Percentiles rank a stretch among this genome's conserved stretches.
These are phyloP conservation scores for Aphelocoma californica DNA, from an alignment of 2,797 vertebrate genomes.

Conservation along the genomic window DNA sequence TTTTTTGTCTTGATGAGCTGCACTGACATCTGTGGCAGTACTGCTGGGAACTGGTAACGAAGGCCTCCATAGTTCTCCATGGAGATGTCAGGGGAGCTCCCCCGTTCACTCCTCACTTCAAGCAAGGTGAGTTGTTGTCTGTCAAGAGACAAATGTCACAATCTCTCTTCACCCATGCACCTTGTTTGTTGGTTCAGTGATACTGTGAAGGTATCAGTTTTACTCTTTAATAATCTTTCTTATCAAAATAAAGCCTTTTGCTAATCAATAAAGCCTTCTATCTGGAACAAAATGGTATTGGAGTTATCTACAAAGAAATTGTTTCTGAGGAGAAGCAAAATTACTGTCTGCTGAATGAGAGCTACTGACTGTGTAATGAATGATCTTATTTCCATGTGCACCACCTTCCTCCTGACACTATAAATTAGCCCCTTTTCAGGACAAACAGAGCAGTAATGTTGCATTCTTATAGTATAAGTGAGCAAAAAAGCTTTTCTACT, in stretches of 20 bases:
- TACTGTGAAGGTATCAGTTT: neutral
- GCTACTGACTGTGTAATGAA: neutral
- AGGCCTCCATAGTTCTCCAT: slow-evolving; percentile 75
- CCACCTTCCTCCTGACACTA: neutral
- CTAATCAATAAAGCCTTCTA: neutral
- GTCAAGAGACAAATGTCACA: neutral
- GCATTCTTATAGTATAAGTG: fast-evolving
- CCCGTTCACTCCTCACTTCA: slow-evolving; percentile 64
- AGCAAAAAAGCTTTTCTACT: neutral
- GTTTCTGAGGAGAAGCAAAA: neutral
- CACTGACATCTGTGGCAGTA: slow-evolving; percentile 69
- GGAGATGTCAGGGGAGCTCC: neutral
- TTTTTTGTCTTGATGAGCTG: slow-evolving; percentile 75
- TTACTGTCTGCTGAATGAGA: neutral
- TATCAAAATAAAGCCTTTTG: neutral
- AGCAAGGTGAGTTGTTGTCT: slow-evolving; percentile 56
- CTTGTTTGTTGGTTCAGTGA: neutral
- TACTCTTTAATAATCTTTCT: neutral
- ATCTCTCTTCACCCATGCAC: neutral
- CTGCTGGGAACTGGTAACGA: slow-evolving; percentile 69
- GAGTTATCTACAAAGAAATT: neutral
- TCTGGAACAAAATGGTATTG: neutral
- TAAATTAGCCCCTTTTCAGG: neutral
- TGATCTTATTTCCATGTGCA: neutral
- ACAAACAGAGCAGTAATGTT: neutral